Conservation (phyloP, 2,888 invertebrate genomes). For the Electrophaes corylata region DNA sequence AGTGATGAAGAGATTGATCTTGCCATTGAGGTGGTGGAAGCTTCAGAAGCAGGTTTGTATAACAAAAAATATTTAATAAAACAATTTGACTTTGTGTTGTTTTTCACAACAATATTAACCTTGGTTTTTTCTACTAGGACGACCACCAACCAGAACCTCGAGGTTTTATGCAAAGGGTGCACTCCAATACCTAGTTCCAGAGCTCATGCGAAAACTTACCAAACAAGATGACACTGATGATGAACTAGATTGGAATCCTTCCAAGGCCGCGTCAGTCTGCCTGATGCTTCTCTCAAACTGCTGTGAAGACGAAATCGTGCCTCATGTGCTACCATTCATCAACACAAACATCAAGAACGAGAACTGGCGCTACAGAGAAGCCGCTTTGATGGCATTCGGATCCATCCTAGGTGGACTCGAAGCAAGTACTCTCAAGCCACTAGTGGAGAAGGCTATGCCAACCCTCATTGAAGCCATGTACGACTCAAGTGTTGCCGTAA, state of each 20-base stretch:
- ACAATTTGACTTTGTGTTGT: not conserved
- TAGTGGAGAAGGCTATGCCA: constrained; percentile 98
- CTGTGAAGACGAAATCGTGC: constrained; percentile 98
- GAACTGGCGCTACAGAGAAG: constrained; percentile 97
- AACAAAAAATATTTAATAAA: not conserved
- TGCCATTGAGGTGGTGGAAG: constrained; percentile 96
- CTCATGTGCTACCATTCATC: constrained; percentile 97
- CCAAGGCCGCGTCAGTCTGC: constrained; percentile 99
- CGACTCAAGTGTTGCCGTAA: constrained; percentile 96
- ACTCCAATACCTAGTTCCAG: constrained; percentile 96
- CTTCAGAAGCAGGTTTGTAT: constrained; percentile 89
- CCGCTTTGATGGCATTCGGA: constrained; percentile 99
- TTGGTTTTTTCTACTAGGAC: constrained; percentile 77
- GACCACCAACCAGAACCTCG: constrained; percentile 96
- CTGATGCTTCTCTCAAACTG: constrained; percentile 98
- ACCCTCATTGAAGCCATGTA: constrained; percentile 97
- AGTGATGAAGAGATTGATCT: constrained; percentile 99
- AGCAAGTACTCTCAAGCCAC: constrained; percentile 92
- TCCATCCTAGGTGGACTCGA: constrained; percentile 97
- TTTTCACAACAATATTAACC: not conserved
- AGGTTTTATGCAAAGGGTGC: constrained; percentile 99
- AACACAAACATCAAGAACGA: constrained; percentile 96
- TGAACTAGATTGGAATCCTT: constrained; percentile 99
- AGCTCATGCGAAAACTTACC: constrained; percentile 96
- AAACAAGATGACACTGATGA: constrained; percentile 99